A percentile compares a stretch with the other conserved stretches of the same genome.
These are phyloP conservation scores for Eublepharis macularius DNA, from an alignment of 2,113 vertebrate genomes.

Conservation along the genomic window DNA sequence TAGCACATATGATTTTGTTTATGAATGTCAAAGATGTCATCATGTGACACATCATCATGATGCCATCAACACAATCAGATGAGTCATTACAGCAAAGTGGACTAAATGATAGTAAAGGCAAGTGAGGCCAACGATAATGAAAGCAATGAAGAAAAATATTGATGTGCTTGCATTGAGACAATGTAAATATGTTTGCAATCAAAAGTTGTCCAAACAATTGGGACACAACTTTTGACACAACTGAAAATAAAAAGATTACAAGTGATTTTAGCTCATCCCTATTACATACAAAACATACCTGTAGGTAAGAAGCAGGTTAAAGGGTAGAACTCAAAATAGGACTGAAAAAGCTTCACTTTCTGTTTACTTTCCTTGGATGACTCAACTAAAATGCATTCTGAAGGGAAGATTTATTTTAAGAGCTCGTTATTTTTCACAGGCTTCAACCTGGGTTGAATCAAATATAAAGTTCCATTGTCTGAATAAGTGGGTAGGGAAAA, in stretches of 20 bases:
- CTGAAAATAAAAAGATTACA: background rate
- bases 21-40: background rate
- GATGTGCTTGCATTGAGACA: background rate
- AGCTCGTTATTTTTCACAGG: background rate
- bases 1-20: background rate
- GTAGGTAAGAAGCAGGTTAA: background rate
- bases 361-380: background rate
- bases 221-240: background rate
- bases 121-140: background rate
- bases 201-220: background rate
- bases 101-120: background rate
- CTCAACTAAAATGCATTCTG: background rate
- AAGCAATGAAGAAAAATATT: background rate
- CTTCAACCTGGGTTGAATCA: background rate
- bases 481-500: constrained; percentile 1
- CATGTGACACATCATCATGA: background rate
- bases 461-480: background rate
- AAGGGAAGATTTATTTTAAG: background rate
- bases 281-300: too few species aligned
- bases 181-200: background rate
- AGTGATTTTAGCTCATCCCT: background rate
- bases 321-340: background rate
- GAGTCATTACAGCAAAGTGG: background rate
- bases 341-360: background rate
- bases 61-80: too few species aligned